Conservation (phyloP, 2,113 vertebrate genomes). For the Phyllopteryx taeniolatus region DNA sequence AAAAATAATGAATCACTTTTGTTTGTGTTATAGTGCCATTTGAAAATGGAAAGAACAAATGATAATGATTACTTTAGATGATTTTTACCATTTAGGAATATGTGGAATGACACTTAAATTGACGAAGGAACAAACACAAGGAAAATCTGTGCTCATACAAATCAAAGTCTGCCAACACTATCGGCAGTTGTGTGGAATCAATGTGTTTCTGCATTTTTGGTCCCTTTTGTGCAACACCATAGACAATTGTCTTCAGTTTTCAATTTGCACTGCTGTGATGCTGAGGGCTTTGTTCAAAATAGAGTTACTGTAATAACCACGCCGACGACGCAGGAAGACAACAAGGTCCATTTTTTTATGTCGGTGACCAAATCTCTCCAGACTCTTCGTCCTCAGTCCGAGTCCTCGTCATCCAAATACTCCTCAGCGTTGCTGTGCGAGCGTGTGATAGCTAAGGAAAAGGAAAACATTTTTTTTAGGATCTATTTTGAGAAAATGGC, state of each 20-base stretch:
- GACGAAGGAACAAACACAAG: not conserved
- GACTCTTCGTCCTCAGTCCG: conserved; percentile 76
- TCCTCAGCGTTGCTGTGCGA: conserved; percentile 92
- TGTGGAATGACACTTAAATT: not conserved
- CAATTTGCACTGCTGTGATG: conserved; percentile 17
- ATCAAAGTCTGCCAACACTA: conserved; percentile 15
- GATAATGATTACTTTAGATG: not conserved
- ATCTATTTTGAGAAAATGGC: not conserved
- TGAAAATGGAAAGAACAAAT: not conserved
- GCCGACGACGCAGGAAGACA: not conserved
- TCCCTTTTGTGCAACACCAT: conserved; percentile 17
- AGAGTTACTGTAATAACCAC: conserved; percentile 31
- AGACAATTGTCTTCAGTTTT: conserved; percentile 16
- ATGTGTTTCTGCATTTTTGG: conserved; percentile 38
- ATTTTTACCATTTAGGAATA: not conserved
- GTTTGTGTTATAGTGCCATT: not conserved
- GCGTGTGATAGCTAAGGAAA: conserved; percentile 74
- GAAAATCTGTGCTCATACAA: not conserved
- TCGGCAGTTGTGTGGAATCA: conserved; percentile 19
- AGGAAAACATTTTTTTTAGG: not conserved
- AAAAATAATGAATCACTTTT: not conserved
- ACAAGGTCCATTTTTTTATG: conserved; percentile 41
- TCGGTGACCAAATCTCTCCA: conserved; percentile 27
- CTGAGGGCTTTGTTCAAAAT: conserved; percentile 26
- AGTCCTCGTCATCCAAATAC: conserved; percentile 97